Conservation (phyloP, 2,113 vertebrate genomes). For the Seriola rivoliana region DNA sequence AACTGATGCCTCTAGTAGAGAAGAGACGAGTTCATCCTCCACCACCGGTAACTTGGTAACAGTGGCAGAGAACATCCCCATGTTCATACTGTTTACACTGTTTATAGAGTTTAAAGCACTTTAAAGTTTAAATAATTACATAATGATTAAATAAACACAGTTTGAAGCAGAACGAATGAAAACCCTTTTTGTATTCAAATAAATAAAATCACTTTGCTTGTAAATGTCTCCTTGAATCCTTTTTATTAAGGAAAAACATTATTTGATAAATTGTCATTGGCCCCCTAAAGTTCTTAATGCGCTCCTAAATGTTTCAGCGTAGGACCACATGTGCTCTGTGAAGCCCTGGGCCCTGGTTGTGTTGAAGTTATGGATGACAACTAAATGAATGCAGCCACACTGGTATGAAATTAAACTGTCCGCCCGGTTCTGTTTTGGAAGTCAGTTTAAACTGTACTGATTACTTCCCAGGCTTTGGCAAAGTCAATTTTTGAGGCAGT, state of each 20-base stretch:
- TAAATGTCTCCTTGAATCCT: not conserved
- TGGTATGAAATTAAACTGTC: slow-evolving; percentile 54
- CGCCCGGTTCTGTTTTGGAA: slow-evolving; percentile 27
- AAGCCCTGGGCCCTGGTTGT: not conserved
- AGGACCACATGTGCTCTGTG: not conserved
- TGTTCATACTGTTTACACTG: too few relatives aligned
- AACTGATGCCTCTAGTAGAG: too few relatives aligned
- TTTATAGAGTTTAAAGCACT: too few relatives aligned
- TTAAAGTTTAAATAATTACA: too few relatives aligned
- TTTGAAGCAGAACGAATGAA: too few relatives aligned
- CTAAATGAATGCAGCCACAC: slow-evolving; percentile 33
- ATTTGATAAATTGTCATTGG: not conserved
- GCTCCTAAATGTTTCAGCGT: not conserved
- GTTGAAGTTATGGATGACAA: slow-evolving; percentile 29
- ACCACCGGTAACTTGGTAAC: too few relatives aligned
- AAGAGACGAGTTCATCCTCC: too few relatives aligned
- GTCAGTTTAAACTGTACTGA: slow-evolving; percentile 19
- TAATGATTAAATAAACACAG: too few relatives aligned
- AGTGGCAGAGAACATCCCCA: too few relatives aligned
- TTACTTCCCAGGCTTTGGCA: slow-evolving; percentile 35
- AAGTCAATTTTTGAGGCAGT: slow-evolving; percentile 31
- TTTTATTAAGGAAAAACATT: not conserved
- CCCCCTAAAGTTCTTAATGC: too few relatives aligned
- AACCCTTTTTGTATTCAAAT: too few relatives aligned
- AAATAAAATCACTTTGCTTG: too few relatives aligned